phyloP scores from a whole-genome alignment of 2,113 vertebrate species.

The Antigone vipio region DNA sequence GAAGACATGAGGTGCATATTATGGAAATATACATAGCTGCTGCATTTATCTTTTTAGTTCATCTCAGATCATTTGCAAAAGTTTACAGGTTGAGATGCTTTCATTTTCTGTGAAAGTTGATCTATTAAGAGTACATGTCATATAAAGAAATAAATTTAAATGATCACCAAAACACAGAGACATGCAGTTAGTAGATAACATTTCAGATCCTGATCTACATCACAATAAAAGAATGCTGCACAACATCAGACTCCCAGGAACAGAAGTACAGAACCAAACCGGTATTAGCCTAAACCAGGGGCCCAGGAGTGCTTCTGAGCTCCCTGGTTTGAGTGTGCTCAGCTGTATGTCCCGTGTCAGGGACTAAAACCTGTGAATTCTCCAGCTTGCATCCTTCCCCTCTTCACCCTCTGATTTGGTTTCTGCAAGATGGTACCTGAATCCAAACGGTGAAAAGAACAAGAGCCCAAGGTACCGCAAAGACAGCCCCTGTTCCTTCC shows the following conservation, averaged over 20 bases:
- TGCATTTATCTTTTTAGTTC: neutral
- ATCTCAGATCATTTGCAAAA: neutral
- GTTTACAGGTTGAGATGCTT: neutral
- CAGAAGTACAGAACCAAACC: neutral
- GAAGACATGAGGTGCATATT: neutral
- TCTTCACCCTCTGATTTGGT: neutral
- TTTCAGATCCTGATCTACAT: neutral
- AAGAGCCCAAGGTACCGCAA: neutral
- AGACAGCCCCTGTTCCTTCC: neutral
- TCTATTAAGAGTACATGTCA: neutral
- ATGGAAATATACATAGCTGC: neutral
- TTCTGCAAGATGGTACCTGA: neutral
- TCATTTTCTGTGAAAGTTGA: neutral
- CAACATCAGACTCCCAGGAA: neutral
- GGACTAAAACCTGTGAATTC: neutral
- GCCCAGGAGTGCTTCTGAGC: neutral
- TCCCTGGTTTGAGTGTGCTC: neutral
- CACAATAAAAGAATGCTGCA: neutral
- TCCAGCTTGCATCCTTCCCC: neutral
- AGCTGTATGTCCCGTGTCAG: neutral
- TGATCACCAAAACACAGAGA: neutral
- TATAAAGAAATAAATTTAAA: neutral
- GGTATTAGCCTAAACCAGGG: neutral
- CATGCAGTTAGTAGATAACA: neutral
- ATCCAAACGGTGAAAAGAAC: neutral